Evolutionary conservation across 2,113 vertebrate species (phyloP), one percentile per base, ranked within the genome.

Genomic region (Castor canadensis): DNA sequence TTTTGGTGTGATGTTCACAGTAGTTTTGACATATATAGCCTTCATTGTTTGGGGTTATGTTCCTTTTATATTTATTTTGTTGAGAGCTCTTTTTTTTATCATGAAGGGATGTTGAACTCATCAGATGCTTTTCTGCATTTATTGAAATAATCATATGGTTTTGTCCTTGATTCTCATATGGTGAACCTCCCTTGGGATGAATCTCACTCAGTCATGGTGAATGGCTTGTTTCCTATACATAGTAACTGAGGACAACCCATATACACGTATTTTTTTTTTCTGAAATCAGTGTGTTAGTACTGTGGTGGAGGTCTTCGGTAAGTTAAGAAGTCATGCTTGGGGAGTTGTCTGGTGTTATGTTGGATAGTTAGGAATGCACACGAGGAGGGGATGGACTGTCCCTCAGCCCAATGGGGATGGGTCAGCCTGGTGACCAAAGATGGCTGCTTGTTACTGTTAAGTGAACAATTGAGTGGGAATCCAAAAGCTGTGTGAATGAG

Each of bases 341-440:
- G n/a, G n/a, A n/a, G n/a, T n/a, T n/a, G n/a, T n/a, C n/a, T n/a
- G 28, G 26, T 79, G 38, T 32, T 47, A 9, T n/a, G 10, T 66
- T 56, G 43, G 4, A 49, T 28, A 28, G 2, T 0, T 19, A 20
- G 87, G 16, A 47, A 71, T 64, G 22, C 52, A 26, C 1, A 6
- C 24, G 2, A 64, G 13, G 24, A n/a, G 15, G 32, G 47, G 1
- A 88, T 66, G 43, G 6, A 32, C 24, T 52, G 13, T 76, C 26
- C 30, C 30, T 45, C 9, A 35, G 38, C 17, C 30, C 32, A 5
- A 20, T n/a, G 71, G 1, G 9, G 5, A 43, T 22, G 32, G 19
- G 1, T 9, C 10, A 15, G 0, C 30, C 3, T 9, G 30, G 4
- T n/a, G n/a, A n/a, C n/a, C n/a, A n/a, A n/a, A n/a, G n/a, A n/a